Evolutionary conservation across 2,888 invertebrate genomes (phyloP).

Genomic region (Drosophila mercatorum): DNA sequence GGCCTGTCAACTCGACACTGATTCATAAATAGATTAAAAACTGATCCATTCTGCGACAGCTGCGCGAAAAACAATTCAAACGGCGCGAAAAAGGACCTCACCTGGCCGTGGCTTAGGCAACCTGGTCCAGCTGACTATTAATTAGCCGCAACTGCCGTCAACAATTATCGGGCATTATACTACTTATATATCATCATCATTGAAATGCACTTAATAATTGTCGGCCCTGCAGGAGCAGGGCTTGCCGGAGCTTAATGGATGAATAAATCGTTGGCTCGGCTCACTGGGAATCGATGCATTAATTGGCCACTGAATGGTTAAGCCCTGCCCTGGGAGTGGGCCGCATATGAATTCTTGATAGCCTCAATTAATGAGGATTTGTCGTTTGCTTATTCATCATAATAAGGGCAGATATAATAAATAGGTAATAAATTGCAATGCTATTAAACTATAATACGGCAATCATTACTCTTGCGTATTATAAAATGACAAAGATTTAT

Average conservation of each 20-base stretch:
- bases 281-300: conserved; percentile 43
- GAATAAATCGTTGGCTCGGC: conserved; percentile 17
- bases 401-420: background rate
- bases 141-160: conserved; percentile 44
- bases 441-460: too few species aligned
- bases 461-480: too few species aligned
- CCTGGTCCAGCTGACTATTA: conserved; percentile 42
- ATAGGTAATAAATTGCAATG: background rate
- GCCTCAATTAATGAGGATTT: conserved; percentile 18
- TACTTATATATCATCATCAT: conserved; percentile 33
- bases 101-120: conserved; percentile 12
- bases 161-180: conserved; percentile 52
- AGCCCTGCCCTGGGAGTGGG: background rate
- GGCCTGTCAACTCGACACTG: conserved; percentile 45
- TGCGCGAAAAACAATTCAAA: conserved; percentile 32
- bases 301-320: conserved; percentile 32
- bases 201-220: conserved; percentile 40
- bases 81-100: background rate
- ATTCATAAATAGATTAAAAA: conserved; percentile 75
- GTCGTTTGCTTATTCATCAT: background rate
- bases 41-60: conserved; percentile 53
- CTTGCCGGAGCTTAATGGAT: conserved; percentile 26
- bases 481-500: too few species aligned
- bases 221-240: conserved; percentile 7
- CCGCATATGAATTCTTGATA: conserved; percentile 18